Conservation (phyloP, 2,888 invertebrate genomes). For the Leptodirus hochenwartii region DNA sequence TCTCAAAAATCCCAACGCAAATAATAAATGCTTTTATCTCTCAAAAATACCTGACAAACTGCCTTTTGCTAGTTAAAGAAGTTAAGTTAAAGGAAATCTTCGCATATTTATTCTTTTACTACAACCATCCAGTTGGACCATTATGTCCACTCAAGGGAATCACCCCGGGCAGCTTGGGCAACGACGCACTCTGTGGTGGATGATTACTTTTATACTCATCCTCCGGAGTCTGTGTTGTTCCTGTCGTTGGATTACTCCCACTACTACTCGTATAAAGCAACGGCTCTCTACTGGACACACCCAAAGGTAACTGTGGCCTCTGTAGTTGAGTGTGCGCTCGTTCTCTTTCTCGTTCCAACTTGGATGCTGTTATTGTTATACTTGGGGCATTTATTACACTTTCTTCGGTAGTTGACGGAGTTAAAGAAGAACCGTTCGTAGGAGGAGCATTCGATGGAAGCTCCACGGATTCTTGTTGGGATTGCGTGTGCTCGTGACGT, state of each 20-base stretch:
- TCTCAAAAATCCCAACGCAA: too few species aligned
- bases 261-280: constrained; percentile 36
- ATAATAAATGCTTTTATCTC: too few species aligned
- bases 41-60: too few species aligned
- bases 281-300: constrained; percentile 37
- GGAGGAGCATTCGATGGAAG: constrained; percentile 17
- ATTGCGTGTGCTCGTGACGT: constrained; percentile 40
- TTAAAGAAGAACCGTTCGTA: constrained; percentile 26
- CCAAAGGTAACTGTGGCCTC: too few species aligned
- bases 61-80: too few species aligned
- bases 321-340: too few species aligned
- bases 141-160: constrained; percentile 59
- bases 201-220: constrained; percentile 26
- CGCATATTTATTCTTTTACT: too few species aligned
- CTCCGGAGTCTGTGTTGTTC: constrained; percentile 26
- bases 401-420: constrained; percentile 32
- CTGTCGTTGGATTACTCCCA: constrained; percentile 26
- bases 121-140: constrained; percentile 49
- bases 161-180: constrained; percentile 50
- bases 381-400: neutral
- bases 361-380: too few species aligned
- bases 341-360: too few species aligned
- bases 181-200: constrained; percentile 10
- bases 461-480: constrained; percentile 39
- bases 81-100: too few species aligned